phyloP scores from a whole-genome alignment of 53 echinoderm and acorn worm genomes.

The Astropecten irregularis region DNA sequence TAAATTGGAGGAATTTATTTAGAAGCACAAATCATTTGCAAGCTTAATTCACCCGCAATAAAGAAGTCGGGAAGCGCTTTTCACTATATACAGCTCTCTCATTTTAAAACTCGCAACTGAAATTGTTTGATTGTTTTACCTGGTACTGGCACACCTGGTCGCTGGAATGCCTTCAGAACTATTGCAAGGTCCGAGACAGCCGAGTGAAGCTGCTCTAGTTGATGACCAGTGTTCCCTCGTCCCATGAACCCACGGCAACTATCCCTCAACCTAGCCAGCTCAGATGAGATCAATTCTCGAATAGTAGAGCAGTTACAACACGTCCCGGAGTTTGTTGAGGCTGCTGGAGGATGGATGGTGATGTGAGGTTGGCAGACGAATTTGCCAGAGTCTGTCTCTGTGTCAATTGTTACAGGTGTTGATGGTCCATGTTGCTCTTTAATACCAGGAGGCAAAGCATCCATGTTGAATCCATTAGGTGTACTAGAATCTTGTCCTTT shows the following conservation, averaged over 20 bases:
- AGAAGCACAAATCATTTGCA: no score
- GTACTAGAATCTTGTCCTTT: no score
- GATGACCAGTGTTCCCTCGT: neutral
- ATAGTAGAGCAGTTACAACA: constrained; percentile 65
- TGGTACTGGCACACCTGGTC: constrained; percentile 60
- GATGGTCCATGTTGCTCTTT: neutral
- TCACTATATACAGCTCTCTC: no score
- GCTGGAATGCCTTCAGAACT: constrained; percentile 68
- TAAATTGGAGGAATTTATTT: no score
- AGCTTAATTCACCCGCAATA: no score
- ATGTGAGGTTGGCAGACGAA: constrained; percentile 74
- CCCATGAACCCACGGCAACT: neutral
- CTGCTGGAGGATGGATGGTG: constrained; percentile 57
- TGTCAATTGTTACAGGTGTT: neutral
- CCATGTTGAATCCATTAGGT: neutral
- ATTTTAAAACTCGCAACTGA: no score
- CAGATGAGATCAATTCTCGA: constrained; percentile 33
- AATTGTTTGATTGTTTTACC: no score
- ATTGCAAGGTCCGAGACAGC: constrained; percentile 66
- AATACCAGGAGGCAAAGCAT: neutral
- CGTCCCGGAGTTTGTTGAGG: constrained; percentile 32
- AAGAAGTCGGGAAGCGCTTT: no score
- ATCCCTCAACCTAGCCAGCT: constrained; percentile 23
- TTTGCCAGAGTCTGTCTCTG: neutral
- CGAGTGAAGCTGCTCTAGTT: constrained; percentile 47